Evolutionary conservation across 2,113 vertebrate species (phyloP).

Genomic region (human): GRCh38 chrX:9577001-9577500

Average conservation of each 20-base stretch:
- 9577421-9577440: neutral
- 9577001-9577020: no score
- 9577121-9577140: no score
- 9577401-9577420: neutral
- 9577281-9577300: neutral
- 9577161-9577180: no score
- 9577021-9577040: no score
- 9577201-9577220: neutral
- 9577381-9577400: rapidly evolving
- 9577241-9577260: neutral
- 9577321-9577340: neutral
- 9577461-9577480: neutral
- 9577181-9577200: rapidly evolving
- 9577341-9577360: rapidly evolving
- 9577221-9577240: no score
- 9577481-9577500: neutral
- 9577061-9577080: neutral
- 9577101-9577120: neutral
- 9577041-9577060: neutral
- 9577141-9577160: rapidly evolving
- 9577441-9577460: neutral
- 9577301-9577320: neutral
- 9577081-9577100: neutral
- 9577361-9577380: rapidly evolving
- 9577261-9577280: neutral